Conservation (phyloP, 2,113 vertebrate genomes). For the Leptodactylus fuscus region DNA sequence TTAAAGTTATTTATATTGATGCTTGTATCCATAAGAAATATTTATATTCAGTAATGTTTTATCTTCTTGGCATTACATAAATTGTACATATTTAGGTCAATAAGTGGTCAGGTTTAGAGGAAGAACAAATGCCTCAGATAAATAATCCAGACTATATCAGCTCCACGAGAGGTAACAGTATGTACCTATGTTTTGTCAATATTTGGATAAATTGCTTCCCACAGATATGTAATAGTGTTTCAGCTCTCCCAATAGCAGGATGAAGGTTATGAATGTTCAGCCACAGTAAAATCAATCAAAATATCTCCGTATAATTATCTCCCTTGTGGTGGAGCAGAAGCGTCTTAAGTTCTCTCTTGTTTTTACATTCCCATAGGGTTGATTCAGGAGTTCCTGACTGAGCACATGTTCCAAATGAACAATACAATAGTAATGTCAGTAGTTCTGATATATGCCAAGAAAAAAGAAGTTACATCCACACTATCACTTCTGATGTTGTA, state of each 20-base stretch:
- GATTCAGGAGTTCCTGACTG: not conserved
- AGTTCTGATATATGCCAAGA: not conserved
- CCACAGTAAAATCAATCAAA: constrained; percentile 6
- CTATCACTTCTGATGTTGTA: not conserved
- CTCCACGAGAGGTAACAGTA: not conserved
- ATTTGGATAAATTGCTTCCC: constrained; percentile 24
- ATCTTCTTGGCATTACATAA: not conserved
- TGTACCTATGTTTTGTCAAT: not conserved
- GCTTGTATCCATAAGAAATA: not conserved
- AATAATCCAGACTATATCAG: not conserved
- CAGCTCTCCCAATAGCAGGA: not conserved
- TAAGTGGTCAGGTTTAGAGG: not conserved
- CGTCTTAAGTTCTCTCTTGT: not conserved
- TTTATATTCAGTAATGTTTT: not conserved
- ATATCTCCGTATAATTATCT: not conserved
- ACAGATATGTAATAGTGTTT: not conserved
- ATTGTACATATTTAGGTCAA: not conserved
- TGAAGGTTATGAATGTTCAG: not conserved
- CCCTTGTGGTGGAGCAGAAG: not conserved
- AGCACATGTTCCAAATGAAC: not conserved
- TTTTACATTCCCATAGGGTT: constrained; percentile 11
- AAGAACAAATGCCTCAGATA: not conserved
- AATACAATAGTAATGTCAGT: not conserved
- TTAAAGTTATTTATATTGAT: not conserved
- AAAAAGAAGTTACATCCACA: not conserved